Evolutionary conservation across 2,888 invertebrate species (phyloP).

Genomic region (Lochmaea crataegi): DNA sequence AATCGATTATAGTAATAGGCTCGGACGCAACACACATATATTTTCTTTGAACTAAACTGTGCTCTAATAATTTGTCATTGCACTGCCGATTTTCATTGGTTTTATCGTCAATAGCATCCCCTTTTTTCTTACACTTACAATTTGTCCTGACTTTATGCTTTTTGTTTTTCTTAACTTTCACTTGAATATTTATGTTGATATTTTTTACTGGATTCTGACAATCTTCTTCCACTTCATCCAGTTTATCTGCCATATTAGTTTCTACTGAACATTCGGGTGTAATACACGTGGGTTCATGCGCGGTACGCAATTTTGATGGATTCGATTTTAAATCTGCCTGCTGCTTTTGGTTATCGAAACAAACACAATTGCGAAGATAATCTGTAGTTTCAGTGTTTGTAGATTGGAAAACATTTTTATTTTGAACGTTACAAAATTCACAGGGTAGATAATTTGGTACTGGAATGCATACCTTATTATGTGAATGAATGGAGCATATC

Average conservation of each 20-base stretch:
- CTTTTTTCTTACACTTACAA: conserved; percentile 12
- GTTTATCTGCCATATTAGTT: neutral
- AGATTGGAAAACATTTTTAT: too few relatives aligned
- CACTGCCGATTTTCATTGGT: neutral
- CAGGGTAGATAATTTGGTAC: too few relatives aligned
- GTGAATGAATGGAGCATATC: too few relatives aligned
- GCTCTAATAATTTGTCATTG: neutral
- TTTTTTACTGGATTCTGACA: neutral
- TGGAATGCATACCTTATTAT: too few relatives aligned
- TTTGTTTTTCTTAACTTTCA: conserved; percentile 25
- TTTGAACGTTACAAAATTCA: too few relatives aligned
- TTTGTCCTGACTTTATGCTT: neutral
- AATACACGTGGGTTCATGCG: neutral
- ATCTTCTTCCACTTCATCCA: neutral
- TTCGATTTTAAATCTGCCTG: neutral
- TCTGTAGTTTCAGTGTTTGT: neutral
- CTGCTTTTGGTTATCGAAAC: neutral
- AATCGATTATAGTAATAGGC: neutral
- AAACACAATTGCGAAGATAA: neutral
- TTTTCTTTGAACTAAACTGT: neutral
- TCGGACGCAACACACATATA: neutral
- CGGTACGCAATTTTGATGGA: neutral
- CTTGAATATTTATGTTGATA: conserved; percentile 26
- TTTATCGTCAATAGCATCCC: neutral
- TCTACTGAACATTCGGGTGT: neutral